phyloP scores from a whole-genome alignment of 2,888 invertebrate species.

The Callyntrura guangdongensis region DNA sequence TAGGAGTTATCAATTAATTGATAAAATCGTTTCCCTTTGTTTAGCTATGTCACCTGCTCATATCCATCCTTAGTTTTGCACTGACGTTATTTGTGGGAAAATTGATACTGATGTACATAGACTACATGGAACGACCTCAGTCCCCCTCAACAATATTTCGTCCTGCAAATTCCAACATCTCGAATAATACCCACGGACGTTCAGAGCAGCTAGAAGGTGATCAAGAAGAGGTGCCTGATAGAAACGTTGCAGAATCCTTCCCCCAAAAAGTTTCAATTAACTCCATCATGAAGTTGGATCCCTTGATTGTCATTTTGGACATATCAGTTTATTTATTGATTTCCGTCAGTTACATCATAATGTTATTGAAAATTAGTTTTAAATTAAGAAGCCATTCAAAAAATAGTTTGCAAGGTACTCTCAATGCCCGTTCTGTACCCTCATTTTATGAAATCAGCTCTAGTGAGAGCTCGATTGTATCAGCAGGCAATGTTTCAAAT shows the following conservation, averaged over 20 bases:
- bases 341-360: slow-evolving; percentile 67
- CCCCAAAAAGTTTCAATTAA: slow-evolving; percentile 59
- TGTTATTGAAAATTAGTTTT: slow-evolving; percentile 65
- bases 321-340: slow-evolving; percentile 68
- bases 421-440: neutral
- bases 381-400: slow-evolving; percentile 59
- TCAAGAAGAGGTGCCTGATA: neutral
- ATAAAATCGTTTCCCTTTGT: neutral
- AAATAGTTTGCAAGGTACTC: neutral
- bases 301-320: slow-evolving; percentile 59
- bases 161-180: neutral
- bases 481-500: neutral
- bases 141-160: neutral
- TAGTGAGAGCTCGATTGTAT: slow-evolving; percentile 65
- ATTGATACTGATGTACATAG: slow-evolving; percentile 73
- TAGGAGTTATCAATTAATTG: neutral
- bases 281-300: slow-evolving; percentile 66
- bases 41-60: slow-evolving; percentile 70
- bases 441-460: slow-evolving; percentile 58
- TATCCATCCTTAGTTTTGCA: slow-evolving; percentile 63
- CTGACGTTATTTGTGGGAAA: slow-evolving; percentile 70
- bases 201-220: neutral
- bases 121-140: slow-evolving; percentile 73
- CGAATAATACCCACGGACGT: neutral
- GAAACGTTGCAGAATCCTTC: neutral